Evolutionary conservation across 2,113 vertebrate genomes (phyloP).

Genomic region (Eurypyga helias): DNA sequence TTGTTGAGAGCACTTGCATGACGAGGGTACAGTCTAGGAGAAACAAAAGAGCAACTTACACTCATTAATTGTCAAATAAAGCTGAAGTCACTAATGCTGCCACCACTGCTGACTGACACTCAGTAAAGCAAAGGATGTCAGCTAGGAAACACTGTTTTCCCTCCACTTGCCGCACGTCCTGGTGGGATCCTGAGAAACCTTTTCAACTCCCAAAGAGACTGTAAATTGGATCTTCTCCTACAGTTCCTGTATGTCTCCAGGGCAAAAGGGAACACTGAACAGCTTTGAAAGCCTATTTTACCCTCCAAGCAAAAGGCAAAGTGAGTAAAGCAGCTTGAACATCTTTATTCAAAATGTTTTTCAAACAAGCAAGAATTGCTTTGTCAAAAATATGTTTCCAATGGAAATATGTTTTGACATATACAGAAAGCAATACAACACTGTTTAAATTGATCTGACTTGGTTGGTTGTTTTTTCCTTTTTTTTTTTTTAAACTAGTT

Average conservation of each 20-base stretch:
- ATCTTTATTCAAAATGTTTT: background rate
- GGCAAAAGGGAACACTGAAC: background rate
- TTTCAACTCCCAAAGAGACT: background rate
- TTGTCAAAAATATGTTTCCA: background rate
- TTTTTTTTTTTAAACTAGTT: background rate
- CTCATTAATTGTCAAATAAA: background rate
- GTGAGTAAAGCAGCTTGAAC: background rate
- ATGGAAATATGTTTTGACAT: background rate
- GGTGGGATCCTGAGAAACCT: background rate
- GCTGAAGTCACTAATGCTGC: background rate
- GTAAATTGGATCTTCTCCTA: background rate
- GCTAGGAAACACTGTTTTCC: background rate
- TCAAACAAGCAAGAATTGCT: background rate
- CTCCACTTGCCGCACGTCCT: background rate
- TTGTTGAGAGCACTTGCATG: slow-evolving; percentile 98
- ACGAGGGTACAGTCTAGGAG: slow-evolving; percentile 87
- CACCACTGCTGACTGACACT: background rate
- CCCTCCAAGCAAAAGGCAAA: background rate
- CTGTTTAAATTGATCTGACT: background rate
- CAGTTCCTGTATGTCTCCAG: background rate
- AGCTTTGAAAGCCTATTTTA: background rate
- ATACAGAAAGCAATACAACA: background rate
- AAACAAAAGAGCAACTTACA: background rate
- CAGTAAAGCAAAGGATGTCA: background rate
- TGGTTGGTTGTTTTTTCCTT: background rate